Evolutionary conservation across 35 echinoderm and acorn worm genomes (phyloP), one percentile per base, ranked within the genome.

Genomic region (Lytechinus variegatus): DNA sequence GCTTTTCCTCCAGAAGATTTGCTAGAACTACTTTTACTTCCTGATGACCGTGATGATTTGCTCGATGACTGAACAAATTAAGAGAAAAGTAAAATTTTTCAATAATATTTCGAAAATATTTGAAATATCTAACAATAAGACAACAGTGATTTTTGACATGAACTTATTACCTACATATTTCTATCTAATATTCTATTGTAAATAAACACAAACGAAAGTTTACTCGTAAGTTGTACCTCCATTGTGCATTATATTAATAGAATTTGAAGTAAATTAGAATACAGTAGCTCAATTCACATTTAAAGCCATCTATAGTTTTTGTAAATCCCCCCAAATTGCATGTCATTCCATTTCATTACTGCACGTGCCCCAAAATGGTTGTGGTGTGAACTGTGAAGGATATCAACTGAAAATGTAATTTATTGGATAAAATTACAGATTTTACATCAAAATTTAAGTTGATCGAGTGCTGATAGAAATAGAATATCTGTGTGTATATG

Each of bases 21-120:
- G 61, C 87, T 91, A 33, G 94, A 91, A 33, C 87, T 54, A 92
- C 88, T 96, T 28, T 96, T 96, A 95, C 94, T 95, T 61, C 92
- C 92, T 55, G 92, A 56, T 13, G 92, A 93, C 54, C 92, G 52
- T 54, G 92, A 93, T 54, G 91, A 55, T 54, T 93, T 93, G 53
- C 92, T 93, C 11, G 53, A 53, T 93, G 91, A 93, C 92, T 54
- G 53, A 44, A 44, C 11, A 55, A 54, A 93, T 6, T 13, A 93
- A 10, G 53, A 55, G 0, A 9, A 93, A 8, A 5, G 52, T 53
- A 93, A 93, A 57, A 93, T 19, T n/a, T 79, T n/a, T 4, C 14
- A 79, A 79, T 44, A 44, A 44, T 44, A 44, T 44, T 44, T 44
- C 33, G 33, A 44, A 44, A 44, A 44, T 44, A 44, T 44, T 44